phyloP scores from a whole-genome alignment of 1,140 invertebrate genomes.

The Lordiphosa stackelbergi region DNA sequence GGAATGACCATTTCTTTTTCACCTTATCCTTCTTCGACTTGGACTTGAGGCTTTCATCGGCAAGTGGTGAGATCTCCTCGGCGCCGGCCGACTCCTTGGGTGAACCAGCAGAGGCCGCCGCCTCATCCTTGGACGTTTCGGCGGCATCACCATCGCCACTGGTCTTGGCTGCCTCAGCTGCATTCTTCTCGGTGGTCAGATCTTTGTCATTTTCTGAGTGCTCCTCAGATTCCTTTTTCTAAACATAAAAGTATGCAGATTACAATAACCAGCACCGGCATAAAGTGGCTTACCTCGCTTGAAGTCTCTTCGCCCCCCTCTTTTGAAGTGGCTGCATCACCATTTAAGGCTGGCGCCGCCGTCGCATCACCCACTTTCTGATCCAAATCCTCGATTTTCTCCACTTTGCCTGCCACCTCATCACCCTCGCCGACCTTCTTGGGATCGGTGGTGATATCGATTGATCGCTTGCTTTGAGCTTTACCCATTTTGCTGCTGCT shows the following conservation, averaged over 20 bases:
- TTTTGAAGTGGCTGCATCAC: conserved; percentile 81
- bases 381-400: conserved; percentile 85
- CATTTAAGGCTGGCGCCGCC: conserved; percentile 80
- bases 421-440: conserved; percentile 84
- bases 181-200: conserved; percentile 81
- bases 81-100: conserved; percentile 77
- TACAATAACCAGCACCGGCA: neutral
- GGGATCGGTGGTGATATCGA: conserved; percentile 88
- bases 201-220: conserved; percentile 83
- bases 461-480: conserved; percentile 89
- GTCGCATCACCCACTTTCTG: conserved; percentile 78
- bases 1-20: conserved; percentile 92
- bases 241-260: neutral
- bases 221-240: conserved; percentile 83
- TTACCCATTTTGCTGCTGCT: conserved; percentile 82
- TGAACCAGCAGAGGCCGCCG: conserved; percentile 32
- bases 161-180: conserved; percentile 36
- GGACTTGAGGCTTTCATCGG: conserved; percentile 83
- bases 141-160: conserved; percentile 76
- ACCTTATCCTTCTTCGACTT: conserved; percentile 88
- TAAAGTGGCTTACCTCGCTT: conserved; percentile 44
- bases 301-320: conserved; percentile 76
- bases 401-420: conserved; percentile 84
- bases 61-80: conserved; percentile 78
- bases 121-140: conserved; percentile 71